Percentiles rank a stretch among this genome's conserved stretches.
Conservation (phyloP, 1,140 invertebrate species). For the Aplysia californica region DNA sequence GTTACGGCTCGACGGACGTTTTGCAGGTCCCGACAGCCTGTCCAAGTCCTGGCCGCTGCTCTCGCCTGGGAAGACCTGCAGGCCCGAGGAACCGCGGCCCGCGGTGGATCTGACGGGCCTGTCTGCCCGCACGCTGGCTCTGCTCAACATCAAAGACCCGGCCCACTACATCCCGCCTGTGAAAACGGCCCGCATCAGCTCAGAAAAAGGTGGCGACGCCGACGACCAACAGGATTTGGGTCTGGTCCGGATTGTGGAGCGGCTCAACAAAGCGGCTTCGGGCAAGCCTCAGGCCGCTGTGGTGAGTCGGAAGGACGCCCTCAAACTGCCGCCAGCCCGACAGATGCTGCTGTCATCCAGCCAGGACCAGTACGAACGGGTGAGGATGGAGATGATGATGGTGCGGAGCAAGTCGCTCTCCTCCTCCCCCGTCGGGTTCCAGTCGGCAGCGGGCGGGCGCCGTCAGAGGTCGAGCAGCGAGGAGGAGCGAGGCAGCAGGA, state of each 20-base stretch:
- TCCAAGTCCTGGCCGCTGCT: too few species aligned
- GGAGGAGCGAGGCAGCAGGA: background rate
- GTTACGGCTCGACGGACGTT: too few species aligned
- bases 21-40: too few species aligned
- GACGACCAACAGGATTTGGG: conserved; percentile 15
- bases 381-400: background rate
- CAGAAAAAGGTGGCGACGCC: background rate
- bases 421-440: conserved; percentile 6
- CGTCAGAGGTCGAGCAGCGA: conserved; percentile 11
- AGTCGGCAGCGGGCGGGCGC: too few species aligned
- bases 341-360: background rate
- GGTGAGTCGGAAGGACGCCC: background rate
- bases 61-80: too few species aligned
- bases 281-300: conserved; percentile 3
- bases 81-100: too few species aligned
- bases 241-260: conserved; percentile 52
- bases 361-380: background rate
- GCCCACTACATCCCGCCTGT: conserved; percentile 26
- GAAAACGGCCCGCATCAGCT: background rate
- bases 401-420: background rate
- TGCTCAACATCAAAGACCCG: conserved; percentile 52
- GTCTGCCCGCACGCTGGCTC: conserved; percentile 56
- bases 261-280: conserved; percentile 60
- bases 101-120: conserved; percentile 42
- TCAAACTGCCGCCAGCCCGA: conserved; percentile 1